Base-by-base conservation (phyloP, 1,140 invertebrate genomes). In the Lucilia sericata region DNA sequence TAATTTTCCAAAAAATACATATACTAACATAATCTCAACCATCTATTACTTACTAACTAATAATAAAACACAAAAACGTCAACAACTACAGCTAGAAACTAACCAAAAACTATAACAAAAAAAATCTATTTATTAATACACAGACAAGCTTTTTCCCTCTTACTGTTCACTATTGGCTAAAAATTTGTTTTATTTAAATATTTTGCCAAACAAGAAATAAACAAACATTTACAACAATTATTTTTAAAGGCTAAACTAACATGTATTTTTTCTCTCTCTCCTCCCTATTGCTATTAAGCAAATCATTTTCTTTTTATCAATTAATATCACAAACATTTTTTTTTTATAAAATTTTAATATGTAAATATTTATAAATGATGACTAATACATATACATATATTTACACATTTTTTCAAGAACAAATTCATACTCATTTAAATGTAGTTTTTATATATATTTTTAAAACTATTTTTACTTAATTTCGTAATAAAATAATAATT, bases 111-210 rank as follows among this genome's bases (percentile, higher is more conserved):
- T 14, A 17, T 17, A 60, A 60, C 25, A 30, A 60, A n/a, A 42
- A 4, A 42, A 42, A 42, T 42, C 42, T 42, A 3, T 42, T 5
- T 42, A 42, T 42, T 55, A 17, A 55, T 1, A 55, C 51, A 70
- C 65, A 70, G 19, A 25, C 19, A 70, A 70, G 65, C 65, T 21
- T 70, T 70, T 70, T 70, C 65, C 65, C 65, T 70, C 65, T 70
- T 70, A 70, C 65, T 70, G 5, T 25, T n/a, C n/a, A 70, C 65
- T 70, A 70, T 70, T 70, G 65, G 65, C 19, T 14, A 7, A 10
- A 21, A 21, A 70, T 70, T 70, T 70, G 65, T 70, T 70, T 70
- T 70, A 70, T 70, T 70, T 70, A 70, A 70, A 19, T 70, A 70
- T 70, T 70, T 70, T 70, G 65, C 65, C 25, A 70, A 21, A 70